Evolutionary conservation across 2,797 vertebrate species (phyloP).

Genomic region (Chiroxiphia lanceolata): DNA sequence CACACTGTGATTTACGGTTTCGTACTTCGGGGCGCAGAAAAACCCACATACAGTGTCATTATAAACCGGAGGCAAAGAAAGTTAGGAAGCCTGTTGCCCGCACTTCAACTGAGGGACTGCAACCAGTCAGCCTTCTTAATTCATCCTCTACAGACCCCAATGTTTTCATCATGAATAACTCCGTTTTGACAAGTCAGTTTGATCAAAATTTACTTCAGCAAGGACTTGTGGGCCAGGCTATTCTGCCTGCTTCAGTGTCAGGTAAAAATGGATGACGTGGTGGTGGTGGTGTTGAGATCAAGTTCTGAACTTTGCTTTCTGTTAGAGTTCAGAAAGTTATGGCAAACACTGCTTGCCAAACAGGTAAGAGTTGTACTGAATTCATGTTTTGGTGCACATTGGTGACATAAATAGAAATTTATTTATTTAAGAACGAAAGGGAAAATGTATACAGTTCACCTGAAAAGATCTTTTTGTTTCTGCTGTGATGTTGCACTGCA

Average conservation of each 20-base stretch:
- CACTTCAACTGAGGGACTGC: conserved; percentile 77
- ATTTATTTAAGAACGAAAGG: not conserved
- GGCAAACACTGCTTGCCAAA: not conserved
- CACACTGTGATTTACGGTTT: conserved; percentile 94
- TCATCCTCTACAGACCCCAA: conserved; percentile 80
- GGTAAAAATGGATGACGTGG: conserved; percentile 73
- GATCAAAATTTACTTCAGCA: conserved; percentile 90
- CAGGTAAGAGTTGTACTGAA: not conserved
- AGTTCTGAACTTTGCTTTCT: not conserved
- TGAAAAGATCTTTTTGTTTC: not conserved
- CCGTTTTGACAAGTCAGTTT: conserved; percentile 88
- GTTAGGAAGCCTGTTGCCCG: conserved; percentile 75
- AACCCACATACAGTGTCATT: conserved; percentile 96
- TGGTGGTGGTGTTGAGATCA: not conserved
- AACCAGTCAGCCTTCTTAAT: conserved; percentile 82
- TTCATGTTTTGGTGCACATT: not conserved
- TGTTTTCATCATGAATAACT: conserved; percentile 92
- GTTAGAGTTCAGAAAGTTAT: not conserved
- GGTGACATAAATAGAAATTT: not conserved
- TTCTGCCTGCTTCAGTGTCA: conserved; percentile 93
- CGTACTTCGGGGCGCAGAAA: conserved; percentile 96
- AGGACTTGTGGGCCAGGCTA: conserved; percentile 92
- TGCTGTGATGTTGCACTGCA: not conserved
- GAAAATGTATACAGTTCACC: not conserved
- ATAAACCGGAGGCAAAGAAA: conserved; percentile 84